A percentile compares a stretch with the other conserved stretches of the same genome.
These are phyloP conservation scores for Drosophila ogumai DNA, from an alignment of 1,140 invertebrate species.

Conservation along the genomic window DNA sequence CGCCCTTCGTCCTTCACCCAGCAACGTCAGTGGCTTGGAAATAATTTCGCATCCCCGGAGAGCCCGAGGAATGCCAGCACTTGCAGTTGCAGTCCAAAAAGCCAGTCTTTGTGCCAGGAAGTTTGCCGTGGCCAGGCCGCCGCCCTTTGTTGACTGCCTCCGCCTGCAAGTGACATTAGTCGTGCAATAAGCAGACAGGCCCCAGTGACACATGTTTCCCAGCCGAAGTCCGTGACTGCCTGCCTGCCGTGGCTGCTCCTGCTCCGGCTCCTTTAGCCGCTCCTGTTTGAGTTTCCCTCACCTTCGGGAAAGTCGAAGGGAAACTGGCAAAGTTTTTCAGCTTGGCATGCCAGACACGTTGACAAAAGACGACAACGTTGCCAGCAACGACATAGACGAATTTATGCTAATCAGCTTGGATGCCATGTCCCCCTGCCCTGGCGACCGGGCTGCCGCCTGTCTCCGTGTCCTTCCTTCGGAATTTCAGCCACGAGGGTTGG, in stretches of 20 bases:
- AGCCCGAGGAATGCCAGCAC: constrained; percentile 58
- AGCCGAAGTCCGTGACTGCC: constrained; percentile 56
- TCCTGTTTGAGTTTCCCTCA: constrained; percentile 38
- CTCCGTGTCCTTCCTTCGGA: constrained; percentile 12
- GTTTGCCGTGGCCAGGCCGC: constrained; percentile 63
- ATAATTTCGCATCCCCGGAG: constrained; percentile 73
- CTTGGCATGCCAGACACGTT: constrained; percentile 81
- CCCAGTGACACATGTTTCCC: constrained; percentile 79
- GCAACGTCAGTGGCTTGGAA: constrained; percentile 52
- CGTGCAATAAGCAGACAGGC: constrained; percentile 81
- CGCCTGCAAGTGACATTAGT: constrained; percentile 79
- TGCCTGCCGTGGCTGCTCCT: constrained; percentile 22
- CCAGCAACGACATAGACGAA: constrained; percentile 76
- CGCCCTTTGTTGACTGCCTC: constrained; percentile 72
- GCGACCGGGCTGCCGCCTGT: constrained; percentile 19
- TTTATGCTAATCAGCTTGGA: constrained; percentile 80
- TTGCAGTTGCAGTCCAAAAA: constrained; percentile 70
- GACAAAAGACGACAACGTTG: constrained; percentile 79
- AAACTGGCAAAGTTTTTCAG: constrained; percentile 62
- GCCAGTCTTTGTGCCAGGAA: constrained; percentile 67
- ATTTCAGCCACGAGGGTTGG: constrained; percentile 48
- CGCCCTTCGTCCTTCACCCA: constrained; percentile 49
- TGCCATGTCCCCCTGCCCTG: constrained; percentile 46
- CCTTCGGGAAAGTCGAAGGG: constrained; percentile 6
- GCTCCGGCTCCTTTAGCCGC: constrained; percentile 1